phyloP scores from a whole-genome alignment of 2,888 invertebrate species.

The Therioaphis trifolii region DNA sequence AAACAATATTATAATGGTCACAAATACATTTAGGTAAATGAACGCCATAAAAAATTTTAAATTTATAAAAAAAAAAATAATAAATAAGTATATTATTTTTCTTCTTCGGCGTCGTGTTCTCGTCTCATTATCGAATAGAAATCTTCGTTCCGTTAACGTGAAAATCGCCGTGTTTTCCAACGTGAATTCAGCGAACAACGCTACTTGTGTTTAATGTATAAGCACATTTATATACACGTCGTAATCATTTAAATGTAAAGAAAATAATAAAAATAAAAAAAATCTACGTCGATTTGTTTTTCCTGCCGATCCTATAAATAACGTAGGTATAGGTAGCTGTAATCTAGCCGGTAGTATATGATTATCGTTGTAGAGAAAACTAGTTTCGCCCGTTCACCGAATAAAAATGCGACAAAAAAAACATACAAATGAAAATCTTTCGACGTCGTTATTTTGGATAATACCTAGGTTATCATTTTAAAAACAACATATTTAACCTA shows the following conservation, averaged over 20 bases:
- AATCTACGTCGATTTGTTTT: background rate
- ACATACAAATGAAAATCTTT: background rate
- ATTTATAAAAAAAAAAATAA: too few relatives aligned
- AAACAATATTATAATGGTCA: too few relatives aligned
- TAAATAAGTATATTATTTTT: too few relatives aligned
- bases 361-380: constrained; percentile 14
- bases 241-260: background rate
- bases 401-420: constrained; percentile 22
- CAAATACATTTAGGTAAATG: too few relatives aligned
- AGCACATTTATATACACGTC: too few relatives aligned
- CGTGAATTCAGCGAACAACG: background rate
- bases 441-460: background rate
- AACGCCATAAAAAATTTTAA: too few relatives aligned
- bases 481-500: constrained; percentile 6
- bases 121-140: background rate
- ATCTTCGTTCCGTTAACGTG: background rate
- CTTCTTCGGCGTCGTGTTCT: too few relatives aligned
- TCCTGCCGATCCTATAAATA: background rate
- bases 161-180: background rate
- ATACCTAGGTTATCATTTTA: background rate
- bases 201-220: background rate
- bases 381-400: constrained; percentile 5
- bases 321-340: too few relatives aligned
- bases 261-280: background rate
- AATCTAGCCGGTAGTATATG: too few relatives aligned